A percentile compares a stretch with the other conserved stretches of the same genome.
Conservation (phyloP, 2,113 vertebrate species). For the Cervus canadensis region DNA sequence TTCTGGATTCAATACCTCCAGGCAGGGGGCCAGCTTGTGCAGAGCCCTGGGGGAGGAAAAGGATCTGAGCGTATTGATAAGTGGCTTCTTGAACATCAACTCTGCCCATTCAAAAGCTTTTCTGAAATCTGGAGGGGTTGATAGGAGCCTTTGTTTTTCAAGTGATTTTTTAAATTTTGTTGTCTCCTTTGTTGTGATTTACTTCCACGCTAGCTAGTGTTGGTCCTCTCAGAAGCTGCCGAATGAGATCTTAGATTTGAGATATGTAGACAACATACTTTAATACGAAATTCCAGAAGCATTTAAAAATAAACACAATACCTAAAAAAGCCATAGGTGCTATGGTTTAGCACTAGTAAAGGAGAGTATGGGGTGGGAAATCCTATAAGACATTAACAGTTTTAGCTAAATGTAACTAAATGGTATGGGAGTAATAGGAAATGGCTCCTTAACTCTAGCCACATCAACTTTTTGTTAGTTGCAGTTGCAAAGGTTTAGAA, state of each 20-base stretch:
- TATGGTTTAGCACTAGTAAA: background rate
- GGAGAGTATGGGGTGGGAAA: background rate
- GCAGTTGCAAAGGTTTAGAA: background rate
- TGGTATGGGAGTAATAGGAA: background rate
- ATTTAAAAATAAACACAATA: background rate
- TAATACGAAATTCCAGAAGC: constrained; percentile 33
- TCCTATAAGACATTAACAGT: background rate
- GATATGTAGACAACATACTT: background rate
- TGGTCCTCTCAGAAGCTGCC: background rate
- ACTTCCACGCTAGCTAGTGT: background rate
- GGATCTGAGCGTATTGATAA: background rate
- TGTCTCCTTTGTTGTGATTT: constrained; percentile 2
- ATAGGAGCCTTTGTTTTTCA: background rate
- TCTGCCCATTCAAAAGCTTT: background rate
- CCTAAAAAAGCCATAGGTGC: constrained; percentile 19
- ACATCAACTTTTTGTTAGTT: background rate
- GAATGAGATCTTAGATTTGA: background rate
- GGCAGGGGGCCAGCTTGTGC: background rate
- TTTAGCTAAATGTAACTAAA: background rate
- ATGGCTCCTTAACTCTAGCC: background rate
- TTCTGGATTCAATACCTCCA: background rate
- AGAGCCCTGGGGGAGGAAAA: background rate
- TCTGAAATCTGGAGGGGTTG: background rate
- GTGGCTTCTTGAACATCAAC: background rate
- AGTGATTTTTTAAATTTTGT: background rate